Conservation (phyloP, 1,140 invertebrate genomes). For the Agrypnia vestita region DNA sequence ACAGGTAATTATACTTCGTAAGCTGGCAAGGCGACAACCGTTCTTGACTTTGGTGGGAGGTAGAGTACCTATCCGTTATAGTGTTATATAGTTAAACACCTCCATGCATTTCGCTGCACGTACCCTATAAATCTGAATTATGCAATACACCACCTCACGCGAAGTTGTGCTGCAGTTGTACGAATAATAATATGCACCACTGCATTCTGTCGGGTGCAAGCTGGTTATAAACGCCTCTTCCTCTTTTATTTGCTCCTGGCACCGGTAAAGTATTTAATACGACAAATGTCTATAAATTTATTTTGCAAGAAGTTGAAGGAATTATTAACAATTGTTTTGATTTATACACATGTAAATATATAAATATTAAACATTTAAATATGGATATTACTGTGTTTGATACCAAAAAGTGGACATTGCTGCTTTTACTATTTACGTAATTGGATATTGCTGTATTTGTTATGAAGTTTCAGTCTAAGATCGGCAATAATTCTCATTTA, state of each 20-base stretch:
- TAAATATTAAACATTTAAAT: no score
- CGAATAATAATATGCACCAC: slow-evolving; percentile 32
- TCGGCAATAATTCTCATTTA: no score
- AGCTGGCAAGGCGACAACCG: slow-evolving; percentile 1
- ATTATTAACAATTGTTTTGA: no score
- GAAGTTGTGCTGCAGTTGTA: slow-evolving; percentile 44
- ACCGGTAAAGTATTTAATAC: background rate
- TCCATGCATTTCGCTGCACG: slow-evolving; percentile 24
- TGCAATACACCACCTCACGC: slow-evolving; percentile 35
- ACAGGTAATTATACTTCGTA: background rate
- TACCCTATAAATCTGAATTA: slow-evolving; percentile 46
- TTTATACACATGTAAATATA: no score
- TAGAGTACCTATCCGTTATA: background rate
- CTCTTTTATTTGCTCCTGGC: background rate
- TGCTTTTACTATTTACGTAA: no score
- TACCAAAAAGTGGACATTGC: no score
- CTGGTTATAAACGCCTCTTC: background rate
- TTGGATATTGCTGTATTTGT: no score
- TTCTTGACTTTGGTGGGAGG: slow-evolving; percentile 50
- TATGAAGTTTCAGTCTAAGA: no score
- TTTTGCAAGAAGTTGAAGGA: no score
- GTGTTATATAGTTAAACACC: slow-evolving; percentile 12
- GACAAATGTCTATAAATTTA: background rate
- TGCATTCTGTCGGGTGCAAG: slow-evolving; percentile 32
- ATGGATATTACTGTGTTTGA: no score